A percentile compares a stretch with the other conserved stretches of the same genome.
phyloP scores from a whole-genome alignment of 1,140 invertebrate genomes.

The Drosophila arizonae region DNA sequence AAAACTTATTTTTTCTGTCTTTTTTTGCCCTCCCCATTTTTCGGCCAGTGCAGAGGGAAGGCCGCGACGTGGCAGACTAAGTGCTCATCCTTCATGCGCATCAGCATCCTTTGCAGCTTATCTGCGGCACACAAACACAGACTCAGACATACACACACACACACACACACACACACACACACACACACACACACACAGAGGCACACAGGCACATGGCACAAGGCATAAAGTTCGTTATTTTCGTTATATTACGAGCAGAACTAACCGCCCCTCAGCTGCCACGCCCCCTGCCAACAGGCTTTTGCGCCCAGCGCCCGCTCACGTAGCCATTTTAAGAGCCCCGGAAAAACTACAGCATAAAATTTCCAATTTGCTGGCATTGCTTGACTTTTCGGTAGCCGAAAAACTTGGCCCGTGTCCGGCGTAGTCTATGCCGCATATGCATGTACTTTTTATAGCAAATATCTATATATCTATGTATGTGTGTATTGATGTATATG shows the following conservation, averaged over 20 bases:
- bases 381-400: constrained; percentile 61
- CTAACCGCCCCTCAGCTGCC: not conserved
- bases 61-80: not conserved
- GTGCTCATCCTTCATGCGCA: constrained; percentile 41
- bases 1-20: constrained; percentile 21
- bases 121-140: constrained; percentile 18
- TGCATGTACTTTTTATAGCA: constrained; percentile 28
- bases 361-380: constrained; percentile 74
- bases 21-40: not conserved
- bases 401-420: constrained; percentile 61
- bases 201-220: constrained; percentile 8
- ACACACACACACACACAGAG: constrained; percentile 13
- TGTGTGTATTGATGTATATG: not conserved
- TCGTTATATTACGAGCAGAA: constrained; percentile 46
- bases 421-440: constrained; percentile 38
- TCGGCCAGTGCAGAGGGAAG: not conserved
- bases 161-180: constrained; percentile 14
- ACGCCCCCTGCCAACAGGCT: not conserved
- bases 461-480: not conserved
- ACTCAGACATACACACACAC: constrained; percentile 1
- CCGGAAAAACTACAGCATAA: constrained; percentile 69
- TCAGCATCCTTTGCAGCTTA: constrained; percentile 48
- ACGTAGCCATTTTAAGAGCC: constrained; percentile 46
- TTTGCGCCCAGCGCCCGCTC: constrained; percentile 1
- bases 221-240: constrained; percentile 48